phyloP scores from a whole-genome alignment of 2,113 vertebrate species.

The Gyps fulvus region DNA sequence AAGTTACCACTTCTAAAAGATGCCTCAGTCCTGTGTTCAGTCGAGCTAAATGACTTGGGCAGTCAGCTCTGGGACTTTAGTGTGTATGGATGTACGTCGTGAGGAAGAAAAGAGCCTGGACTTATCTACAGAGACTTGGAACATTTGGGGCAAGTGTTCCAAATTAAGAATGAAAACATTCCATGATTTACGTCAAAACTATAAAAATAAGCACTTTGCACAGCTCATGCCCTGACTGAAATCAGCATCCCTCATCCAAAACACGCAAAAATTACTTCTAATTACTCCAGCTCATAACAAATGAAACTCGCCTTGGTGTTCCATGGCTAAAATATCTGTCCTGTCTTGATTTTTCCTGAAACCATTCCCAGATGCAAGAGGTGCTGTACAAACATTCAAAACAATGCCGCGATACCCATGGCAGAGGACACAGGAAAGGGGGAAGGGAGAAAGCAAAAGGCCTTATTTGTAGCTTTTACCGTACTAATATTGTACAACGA shows the following conservation, averaged over 20 bases:
- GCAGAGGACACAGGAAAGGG: neutral
- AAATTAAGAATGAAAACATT: constrained; percentile 76
- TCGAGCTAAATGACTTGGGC: neutral
- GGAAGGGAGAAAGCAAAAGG: neutral
- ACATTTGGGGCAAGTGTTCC: constrained; percentile 61
- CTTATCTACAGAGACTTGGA: constrained; percentile 47
- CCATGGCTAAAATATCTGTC: neutral
- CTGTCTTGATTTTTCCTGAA: neutral
- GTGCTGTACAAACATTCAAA: neutral
- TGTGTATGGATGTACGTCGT: neutral
- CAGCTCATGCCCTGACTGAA: constrained; percentile 55
- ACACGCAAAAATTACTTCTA: constrained; percentile 32
- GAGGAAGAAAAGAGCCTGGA: constrained; percentile 31
- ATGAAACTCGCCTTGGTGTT: neutral
- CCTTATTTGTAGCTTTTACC: neutral
- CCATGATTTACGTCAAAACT: constrained; percentile 67
- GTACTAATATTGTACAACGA: neutral
- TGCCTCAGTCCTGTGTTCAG: neutral
- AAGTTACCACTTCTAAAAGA: neutral
- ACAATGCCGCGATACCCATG: neutral
- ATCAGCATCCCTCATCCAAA: constrained; percentile 39
- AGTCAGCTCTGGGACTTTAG: neutral
- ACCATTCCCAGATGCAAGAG: neutral
- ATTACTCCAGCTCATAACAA: constrained; percentile 23
- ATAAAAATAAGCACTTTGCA: constrained; percentile 74